Percentiles rank a stretch among this genome's conserved stretches.
Conservation (phyloP, 1,140 invertebrate genomes). For the Berghia stephanieae region DNA sequence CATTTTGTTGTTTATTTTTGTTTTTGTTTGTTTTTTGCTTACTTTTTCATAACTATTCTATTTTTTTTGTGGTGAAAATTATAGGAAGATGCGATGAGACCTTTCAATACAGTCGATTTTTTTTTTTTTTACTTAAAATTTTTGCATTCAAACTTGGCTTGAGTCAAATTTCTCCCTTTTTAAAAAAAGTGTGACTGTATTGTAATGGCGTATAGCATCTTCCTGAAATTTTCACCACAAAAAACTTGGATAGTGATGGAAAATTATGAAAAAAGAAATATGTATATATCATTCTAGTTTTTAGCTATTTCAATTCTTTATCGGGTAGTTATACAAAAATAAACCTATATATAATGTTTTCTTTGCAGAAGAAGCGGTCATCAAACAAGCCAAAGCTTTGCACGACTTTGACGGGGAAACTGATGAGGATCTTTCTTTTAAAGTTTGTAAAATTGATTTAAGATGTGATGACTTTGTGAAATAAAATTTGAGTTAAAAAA, state of each 20-base stretch:
- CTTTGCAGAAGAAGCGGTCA: neutral
- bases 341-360: neutral
- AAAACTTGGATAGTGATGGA: too few relatives aligned
- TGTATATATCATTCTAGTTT: too few relatives aligned
- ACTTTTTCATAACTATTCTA: too few relatives aligned
- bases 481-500: neutral
- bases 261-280: neutral
- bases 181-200: too few relatives aligned
- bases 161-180: too few relatives aligned
- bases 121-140: neutral
- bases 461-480: neutral
- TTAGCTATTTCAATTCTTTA: too few relatives aligned
- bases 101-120: neutral
- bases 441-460: conserved; percentile 33
- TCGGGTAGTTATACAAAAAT: neutral
- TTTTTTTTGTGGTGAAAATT: too few relatives aligned
- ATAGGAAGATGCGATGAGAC: too few relatives aligned
- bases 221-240: too few relatives aligned
- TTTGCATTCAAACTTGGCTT: neutral
- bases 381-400: conserved; percentile 64
- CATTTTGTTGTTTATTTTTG: too few relatives aligned
- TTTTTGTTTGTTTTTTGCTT: too few relatives aligned
- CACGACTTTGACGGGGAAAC: conserved; percentile 74
- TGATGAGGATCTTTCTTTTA: conserved; percentile 69
- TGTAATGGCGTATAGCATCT: too few relatives aligned